Base-by-base conservation (phyloP, 1,140 invertebrate genomes). In the Meteorus sp. region DNA sequence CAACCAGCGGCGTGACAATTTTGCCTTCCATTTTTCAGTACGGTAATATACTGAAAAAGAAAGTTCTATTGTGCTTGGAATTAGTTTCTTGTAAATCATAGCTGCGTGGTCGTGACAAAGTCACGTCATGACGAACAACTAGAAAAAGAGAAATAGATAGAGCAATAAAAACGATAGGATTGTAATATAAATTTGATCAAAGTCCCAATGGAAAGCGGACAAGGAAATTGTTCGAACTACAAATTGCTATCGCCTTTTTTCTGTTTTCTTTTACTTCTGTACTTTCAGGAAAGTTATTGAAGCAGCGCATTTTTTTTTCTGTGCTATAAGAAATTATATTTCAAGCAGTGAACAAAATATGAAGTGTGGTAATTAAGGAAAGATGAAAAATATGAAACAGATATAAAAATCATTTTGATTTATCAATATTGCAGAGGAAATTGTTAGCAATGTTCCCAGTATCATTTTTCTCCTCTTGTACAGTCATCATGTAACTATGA, bases 111-210 rank as follows among this genome's bases (percentile, higher is more conserved):
- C 13, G 2, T 35, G 9, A 3, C 33, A 35, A 11, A 3, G 13
- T 35, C 9, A n/a, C 13, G 9, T 35, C 9, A 51, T 15, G 48
- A 31, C 23, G 31, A 37, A 37, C 37, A 25, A 25, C 9, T 3
- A 22, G 8, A 25, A 22, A 29, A 41, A 15, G n/a, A 37, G 22
- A 25, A 20, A 4, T 11, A 13, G 19, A 23, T 9, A 37, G 27
- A 25, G 6, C 6, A 39, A 39, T 65, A 62, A 56, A 41, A 51
- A 45, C 63, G 57, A 65, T 63, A 47, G 48, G 61, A 23, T 65
- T 29, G 60, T 64, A 66, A 64, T 64, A 67, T 64, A 67, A 64
- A 52, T 33, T 55, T 62, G 48, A 67, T 61, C 51, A 55, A 58
- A 60, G 22, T 56, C 27, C 59, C 53, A 20, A 17, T 54, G 60